These are phyloP conservation scores for Homarus gammarus DNA, from an alignment of 2,888 invertebrate genomes.

Conservation along the genomic window DNA sequence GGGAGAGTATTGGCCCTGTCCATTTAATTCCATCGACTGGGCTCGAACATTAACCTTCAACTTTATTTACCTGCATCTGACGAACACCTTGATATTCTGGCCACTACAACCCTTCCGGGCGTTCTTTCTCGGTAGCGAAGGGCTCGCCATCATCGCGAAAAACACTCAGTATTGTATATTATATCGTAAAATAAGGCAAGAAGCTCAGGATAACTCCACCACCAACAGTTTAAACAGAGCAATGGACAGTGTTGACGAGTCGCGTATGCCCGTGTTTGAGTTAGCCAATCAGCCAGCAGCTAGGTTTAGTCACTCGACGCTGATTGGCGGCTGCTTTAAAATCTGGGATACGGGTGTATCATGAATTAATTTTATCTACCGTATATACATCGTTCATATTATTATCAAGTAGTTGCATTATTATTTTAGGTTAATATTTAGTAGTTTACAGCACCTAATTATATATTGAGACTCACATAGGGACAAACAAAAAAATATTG, in stretches of 20 bases:
- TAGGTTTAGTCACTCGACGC: not conserved
- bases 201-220: no score
- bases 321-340: slow-evolving; percentile 4
- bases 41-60: not conserved
- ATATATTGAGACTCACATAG: no score
- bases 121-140: slow-evolving; percentile 42
- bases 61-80: slow-evolving; percentile 62
- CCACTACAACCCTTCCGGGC: slow-evolving; percentile 34
- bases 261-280: not conserved
- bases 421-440: no score
- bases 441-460: no score
- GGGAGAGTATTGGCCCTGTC: no score
- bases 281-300: slow-evolving; percentile 12
- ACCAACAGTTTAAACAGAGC: slow-evolving; percentile 4
- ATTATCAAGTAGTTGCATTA: no score
- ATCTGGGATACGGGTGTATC: not conserved
- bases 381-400: no score
- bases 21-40: no score
- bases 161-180: not conserved
- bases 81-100: slow-evolving; percentile 71
- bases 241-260: not conserved
- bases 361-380: no score
- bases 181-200: not conserved
- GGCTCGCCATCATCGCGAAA: slow-evolving; percentile 55
- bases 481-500: no score